Evolutionary conservation across 1,140 invertebrate genomes (phyloP), one percentile per base, ranked within the genome.

Genomic region (Drosophila ogumai): DNA sequence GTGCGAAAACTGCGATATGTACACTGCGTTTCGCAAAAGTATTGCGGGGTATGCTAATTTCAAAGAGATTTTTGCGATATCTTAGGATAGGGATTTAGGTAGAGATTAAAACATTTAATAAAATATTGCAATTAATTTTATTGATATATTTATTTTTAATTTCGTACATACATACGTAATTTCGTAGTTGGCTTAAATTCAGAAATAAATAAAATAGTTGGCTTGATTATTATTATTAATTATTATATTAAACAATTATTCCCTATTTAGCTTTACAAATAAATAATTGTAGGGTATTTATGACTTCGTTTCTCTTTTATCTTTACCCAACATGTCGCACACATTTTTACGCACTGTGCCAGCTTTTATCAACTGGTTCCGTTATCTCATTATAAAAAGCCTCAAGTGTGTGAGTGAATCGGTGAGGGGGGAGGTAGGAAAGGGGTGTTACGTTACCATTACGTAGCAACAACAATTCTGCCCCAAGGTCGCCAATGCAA

Each of bases 401-500:
- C 34, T 41, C 28, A 47, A 52, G 36, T 57, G 52, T 58, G 49
- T 58, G 28, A 25, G 22, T 47, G 22, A 12, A 6, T 31, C 25
- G 25, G 38, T 6, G 36, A 22, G 3, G 0, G 13, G 41, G 9
- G 25, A 6, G 40, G 31, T 28, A 19, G 17, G 9, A 28, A 28
- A n/a, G 25, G 15, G 38, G 52, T 10, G 52, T 38, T 22, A 22
- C 52, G 34, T 55, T 38, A 28, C 9, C 38, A 43, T 55, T 56
- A 69, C 50, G 52, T 28, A 47, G 46, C 44, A 43, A 38, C 54
- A 43, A 38, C 54, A 47, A 44, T 49, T 44, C 73, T 50, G 61
- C 15, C 52, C 71, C 82, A 86, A 86, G 82, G 82, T 79, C 79
- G 66, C 52, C 80, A 25, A 82, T 88, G 84, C 84, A 82, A 87